Conservation (phyloP, 1,140 invertebrate genomes). For the Hycleus cichorii region DNA sequence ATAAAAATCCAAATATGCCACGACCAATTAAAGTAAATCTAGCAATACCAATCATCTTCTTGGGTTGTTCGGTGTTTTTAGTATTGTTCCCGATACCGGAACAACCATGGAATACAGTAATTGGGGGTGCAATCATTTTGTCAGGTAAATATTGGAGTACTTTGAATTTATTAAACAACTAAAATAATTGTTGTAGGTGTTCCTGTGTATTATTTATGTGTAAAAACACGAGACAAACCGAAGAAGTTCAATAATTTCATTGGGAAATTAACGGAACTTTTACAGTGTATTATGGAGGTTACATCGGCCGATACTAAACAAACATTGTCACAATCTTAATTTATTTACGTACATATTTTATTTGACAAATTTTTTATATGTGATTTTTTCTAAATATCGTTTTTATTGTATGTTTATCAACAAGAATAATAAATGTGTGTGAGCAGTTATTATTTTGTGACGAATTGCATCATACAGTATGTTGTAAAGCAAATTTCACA, state of each 20-base stretch:
- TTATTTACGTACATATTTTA: too few species aligned
- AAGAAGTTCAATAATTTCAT: slow-evolving; percentile 39
- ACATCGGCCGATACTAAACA: slow-evolving; percentile 31
- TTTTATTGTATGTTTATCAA: too few species aligned
- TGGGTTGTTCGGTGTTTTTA: slow-evolving; percentile 73
- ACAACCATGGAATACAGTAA: slow-evolving; percentile 70
- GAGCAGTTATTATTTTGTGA: too few species aligned
- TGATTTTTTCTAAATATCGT: too few species aligned
- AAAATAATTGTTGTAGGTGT: slow-evolving; percentile 52
- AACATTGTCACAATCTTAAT: slow-evolving; percentile 7
- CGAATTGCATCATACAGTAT: too few species aligned
- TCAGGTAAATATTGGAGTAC: slow-evolving; percentile 42
- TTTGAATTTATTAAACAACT: not conserved
- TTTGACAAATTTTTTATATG: too few species aligned
- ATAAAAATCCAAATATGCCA: slow-evolving; percentile 61
- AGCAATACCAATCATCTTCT: slow-evolving; percentile 73
- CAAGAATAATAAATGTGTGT: too few species aligned
- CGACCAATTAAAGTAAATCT: slow-evolving; percentile 77
- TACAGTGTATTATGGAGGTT: slow-evolving; percentile 45
- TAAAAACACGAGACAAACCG: slow-evolving; percentile 74
- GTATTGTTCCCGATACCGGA: slow-evolving; percentile 72
- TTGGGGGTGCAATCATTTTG: slow-evolving; percentile 74
- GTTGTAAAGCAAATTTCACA: too few species aligned
- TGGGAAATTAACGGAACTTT: slow-evolving; percentile 39
- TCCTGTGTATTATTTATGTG: slow-evolving; percentile 83